Conservation (phyloP, 2,888 invertebrate genomes). For the Uropetala carovei region DNA sequence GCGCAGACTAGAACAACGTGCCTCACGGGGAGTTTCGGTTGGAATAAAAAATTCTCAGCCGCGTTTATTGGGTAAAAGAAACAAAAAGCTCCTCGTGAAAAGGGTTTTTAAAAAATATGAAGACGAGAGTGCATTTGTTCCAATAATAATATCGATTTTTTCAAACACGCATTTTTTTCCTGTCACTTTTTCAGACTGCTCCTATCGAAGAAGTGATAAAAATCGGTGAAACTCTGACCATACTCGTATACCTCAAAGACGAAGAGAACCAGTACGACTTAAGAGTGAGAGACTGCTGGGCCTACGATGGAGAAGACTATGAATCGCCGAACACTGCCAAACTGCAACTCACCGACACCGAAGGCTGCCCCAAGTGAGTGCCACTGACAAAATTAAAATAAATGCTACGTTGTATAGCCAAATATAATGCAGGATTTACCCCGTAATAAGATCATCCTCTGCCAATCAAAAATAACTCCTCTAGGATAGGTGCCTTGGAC, state of each 20-base stretch:
- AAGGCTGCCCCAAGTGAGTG: constrained; percentile 82
- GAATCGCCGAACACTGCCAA: constrained; percentile 78
- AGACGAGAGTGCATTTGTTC: not conserved
- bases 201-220: constrained; percentile 81
- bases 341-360: constrained; percentile 81
- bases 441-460: constrained; percentile 12
- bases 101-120: no score
- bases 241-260: constrained; percentile 84
- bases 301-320: constrained; percentile 82
- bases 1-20: no score
- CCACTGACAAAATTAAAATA: not conserved
- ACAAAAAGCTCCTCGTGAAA: no score
- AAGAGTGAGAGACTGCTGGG: constrained; percentile 85
- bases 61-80: no score
- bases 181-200: constrained; percentile 75
- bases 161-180: not conserved
- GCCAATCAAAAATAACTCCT: constrained; percentile 36
- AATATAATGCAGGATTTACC: not conserved
- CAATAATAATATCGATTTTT: not conserved
- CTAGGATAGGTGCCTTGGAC: no score
- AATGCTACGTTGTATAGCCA: not conserved
- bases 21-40: no score
- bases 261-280: constrained; percentile 81
- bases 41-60: no score
- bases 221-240: constrained; percentile 83